phyloP scores from a whole-genome alignment of 2,797 vertebrate genomes.

The Sciaenops ocellatus region DNA sequence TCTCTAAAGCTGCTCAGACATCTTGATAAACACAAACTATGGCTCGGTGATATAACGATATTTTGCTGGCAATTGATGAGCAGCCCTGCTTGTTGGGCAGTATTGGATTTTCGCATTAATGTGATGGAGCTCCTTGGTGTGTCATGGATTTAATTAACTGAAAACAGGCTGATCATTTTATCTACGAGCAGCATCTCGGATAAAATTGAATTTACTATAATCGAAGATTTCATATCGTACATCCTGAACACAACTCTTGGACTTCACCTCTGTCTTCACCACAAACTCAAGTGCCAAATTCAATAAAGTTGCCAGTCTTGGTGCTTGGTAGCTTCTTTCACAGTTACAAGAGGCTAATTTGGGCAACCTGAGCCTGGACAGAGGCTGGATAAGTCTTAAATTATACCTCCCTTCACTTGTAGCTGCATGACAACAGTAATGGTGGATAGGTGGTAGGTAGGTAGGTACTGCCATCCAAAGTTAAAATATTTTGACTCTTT shows the following conservation, averaged over 20 bases:
- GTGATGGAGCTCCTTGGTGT: not conserved
- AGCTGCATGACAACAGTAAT: too few relatives aligned
- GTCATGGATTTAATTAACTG: not conserved
- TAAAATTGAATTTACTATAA: not conserved
- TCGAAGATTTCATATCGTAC: not conserved
- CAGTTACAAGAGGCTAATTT: not conserved
- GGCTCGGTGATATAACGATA: not conserved
- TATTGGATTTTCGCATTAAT: slow-evolving; percentile 18
- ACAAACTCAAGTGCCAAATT: not conserved
- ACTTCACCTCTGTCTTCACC: too few relatives aligned
- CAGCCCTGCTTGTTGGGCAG: not conserved
- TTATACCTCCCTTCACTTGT: not conserved
- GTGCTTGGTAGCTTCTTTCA: not conserved
- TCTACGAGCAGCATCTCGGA: not conserved
- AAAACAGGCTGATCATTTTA: not conserved
- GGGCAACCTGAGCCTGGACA: not conserved
- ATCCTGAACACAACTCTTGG: not conserved
- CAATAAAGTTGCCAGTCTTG: not conserved
- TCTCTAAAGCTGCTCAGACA: not conserved
- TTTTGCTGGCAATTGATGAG: slow-evolving; percentile 5
- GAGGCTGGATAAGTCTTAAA: not conserved
- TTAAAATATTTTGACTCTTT: too few relatives aligned
- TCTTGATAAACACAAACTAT: not conserved
- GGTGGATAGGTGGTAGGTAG: too few relatives aligned
- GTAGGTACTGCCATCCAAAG: too few relatives aligned